These are phyloP conservation scores for Drosophila biarmipes DNA, from an alignment of 1,140 invertebrate genomes.

Conservation along the genomic window DNA sequence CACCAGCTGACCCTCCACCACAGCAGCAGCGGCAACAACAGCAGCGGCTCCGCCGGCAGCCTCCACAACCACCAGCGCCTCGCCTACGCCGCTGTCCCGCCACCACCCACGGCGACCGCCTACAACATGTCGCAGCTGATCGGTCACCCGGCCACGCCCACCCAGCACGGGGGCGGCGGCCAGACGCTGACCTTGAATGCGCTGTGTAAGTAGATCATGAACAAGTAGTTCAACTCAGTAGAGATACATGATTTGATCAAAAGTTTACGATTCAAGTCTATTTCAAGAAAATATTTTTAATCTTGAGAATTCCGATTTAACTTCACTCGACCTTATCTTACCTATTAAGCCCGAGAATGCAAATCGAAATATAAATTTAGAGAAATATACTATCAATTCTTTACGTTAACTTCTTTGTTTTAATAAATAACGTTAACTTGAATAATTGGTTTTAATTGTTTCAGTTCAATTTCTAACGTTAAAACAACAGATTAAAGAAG, in stretches of 20 bases:
- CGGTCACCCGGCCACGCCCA: constrained; percentile 60
- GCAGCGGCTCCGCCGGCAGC: constrained; percentile 26
- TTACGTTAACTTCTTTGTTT: too few species aligned
- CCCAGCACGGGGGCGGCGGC: constrained; percentile 34
- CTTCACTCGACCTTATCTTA: too few species aligned
- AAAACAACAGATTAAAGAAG: not conserved
- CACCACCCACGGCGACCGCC: constrained; percentile 26
- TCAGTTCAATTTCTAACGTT: not conserved
- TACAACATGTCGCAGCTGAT: constrained; percentile 68
- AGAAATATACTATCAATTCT: too few species aligned
- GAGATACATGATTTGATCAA: not conserved
- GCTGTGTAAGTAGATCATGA: constrained; percentile 72
- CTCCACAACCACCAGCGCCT: constrained; percentile 39
- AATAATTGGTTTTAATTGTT: too few species aligned
- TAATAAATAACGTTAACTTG: too few species aligned
- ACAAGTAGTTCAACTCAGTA: not conserved
- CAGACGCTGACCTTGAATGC: constrained; percentile 64
- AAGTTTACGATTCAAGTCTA: not conserved
- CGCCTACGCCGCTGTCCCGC: constrained; percentile 19
- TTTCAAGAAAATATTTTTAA: too few species aligned
- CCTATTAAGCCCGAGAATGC: too few species aligned
- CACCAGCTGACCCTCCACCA: constrained; percentile 54
- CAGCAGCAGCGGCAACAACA: constrained; percentile 23
- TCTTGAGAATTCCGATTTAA: too few species aligned
- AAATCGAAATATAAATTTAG: too few species aligned